phyloP scores from a whole-genome alignment of 1,140 invertebrate species.

The Archegozetes longisetosus region DNA sequence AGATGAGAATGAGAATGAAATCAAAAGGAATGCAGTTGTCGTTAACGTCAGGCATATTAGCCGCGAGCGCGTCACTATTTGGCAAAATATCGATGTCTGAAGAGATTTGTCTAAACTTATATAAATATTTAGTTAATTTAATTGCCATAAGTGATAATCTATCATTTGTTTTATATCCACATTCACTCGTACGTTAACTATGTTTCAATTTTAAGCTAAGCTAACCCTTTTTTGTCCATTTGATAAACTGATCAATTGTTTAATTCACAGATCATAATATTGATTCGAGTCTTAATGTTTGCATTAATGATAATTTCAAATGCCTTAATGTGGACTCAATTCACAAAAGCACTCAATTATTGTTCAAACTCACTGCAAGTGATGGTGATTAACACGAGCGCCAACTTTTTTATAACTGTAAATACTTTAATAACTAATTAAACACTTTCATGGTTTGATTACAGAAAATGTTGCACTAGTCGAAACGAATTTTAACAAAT shows the following conservation, averaged over 20 bases:
- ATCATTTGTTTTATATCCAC: not conserved
- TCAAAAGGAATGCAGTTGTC: not conserved
- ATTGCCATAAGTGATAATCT: not conserved
- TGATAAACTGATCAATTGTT: not conserved
- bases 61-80: not conserved
- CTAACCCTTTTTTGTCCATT: not conserved
- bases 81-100: not conserved
- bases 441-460: too few relatives aligned
- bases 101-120: not conserved
- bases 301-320: not conserved
- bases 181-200: too few relatives aligned
- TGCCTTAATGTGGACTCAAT: not conserved
- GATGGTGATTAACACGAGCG: not conserved
- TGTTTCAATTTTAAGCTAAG: too few relatives aligned
- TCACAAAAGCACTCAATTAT: not conserved
- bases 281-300: not conserved
- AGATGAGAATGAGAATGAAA: too few relatives aligned
- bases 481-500: not conserved
- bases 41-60: not conserved
- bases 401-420: not conserved
- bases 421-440: not conserved
- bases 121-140: not conserved
- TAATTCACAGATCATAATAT: not conserved
- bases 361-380: not conserved
- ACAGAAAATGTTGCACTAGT: too few relatives aligned